A percentile compares a stretch with the other conserved stretches of the same genome.
Conservation (phyloP, 2,888 invertebrate genomes). For the Cerceris ruficornis region DNA sequence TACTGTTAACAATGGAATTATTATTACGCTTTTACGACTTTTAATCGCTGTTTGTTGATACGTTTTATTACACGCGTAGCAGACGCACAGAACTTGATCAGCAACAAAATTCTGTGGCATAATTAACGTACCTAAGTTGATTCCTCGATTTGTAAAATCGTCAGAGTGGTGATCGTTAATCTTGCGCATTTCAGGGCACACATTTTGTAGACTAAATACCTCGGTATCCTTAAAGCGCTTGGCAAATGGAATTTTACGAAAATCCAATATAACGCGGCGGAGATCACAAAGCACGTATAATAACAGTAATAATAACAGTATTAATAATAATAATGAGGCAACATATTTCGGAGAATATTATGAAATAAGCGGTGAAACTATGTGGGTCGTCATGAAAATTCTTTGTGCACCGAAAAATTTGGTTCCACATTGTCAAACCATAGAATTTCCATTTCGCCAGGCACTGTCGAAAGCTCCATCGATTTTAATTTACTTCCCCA, state of each 20-base stretch:
- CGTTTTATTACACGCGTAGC: too few species aligned
- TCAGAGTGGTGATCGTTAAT: neutral
- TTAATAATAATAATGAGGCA: neutral
- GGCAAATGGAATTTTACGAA: slow-evolving; percentile 28
- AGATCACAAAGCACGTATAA: slow-evolving; percentile 10
- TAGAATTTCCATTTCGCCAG: too few species aligned
- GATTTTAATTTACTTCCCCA: neutral
- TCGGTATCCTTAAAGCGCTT: slow-evolving; percentile 5
- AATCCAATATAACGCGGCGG: slow-evolving; percentile 22
- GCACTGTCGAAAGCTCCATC: neutral
- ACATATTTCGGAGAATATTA: neutral
- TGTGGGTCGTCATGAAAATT: too few species aligned
- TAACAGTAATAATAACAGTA: slow-evolving; percentile 15
- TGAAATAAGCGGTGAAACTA: too few species aligned
- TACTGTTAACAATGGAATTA: too few species aligned
- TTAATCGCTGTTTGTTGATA: too few species aligned
- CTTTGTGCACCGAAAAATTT: too few species aligned
- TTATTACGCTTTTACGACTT: too few species aligned
- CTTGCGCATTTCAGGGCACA: neutral
- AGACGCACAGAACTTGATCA: neutral
- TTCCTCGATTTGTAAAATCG: neutral
- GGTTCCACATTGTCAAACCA: too few species aligned
- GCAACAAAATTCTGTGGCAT: neutral
- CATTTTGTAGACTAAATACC: neutral
- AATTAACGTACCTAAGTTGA: neutral